Percentiles rank a stretch among this genome's conserved stretches.
Conservation (phyloP, 2,113 vertebrate species). For the Pantherophis guttatus region DNA sequence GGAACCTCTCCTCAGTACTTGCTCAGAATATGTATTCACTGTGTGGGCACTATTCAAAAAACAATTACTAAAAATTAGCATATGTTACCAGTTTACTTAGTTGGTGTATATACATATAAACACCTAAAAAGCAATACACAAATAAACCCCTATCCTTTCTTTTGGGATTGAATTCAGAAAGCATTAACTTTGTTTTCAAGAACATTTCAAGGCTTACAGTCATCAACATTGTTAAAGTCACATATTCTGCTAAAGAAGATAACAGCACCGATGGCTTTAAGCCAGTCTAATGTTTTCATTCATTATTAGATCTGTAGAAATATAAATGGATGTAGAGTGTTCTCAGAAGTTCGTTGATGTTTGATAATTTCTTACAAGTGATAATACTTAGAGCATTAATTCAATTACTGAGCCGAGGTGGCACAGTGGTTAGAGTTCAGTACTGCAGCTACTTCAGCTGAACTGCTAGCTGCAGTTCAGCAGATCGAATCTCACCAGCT, state of each 20-base stretch:
- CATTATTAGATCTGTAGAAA: slow-evolving; percentile 11
- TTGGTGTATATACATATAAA: neutral
- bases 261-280: neutral
- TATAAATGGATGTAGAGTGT: neutral
- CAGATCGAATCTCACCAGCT: no score
- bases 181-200: neutral
- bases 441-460: no score
- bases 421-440: no score
- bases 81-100: neutral
- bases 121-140: neutral
- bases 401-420: no score
- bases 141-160: neutral
- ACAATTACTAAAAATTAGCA: neutral
- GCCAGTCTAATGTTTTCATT: neutral
- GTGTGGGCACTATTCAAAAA: neutral
- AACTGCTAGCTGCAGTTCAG: no score
- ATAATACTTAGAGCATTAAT: neutral
- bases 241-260: neutral
- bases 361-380: neutral
- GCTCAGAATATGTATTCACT: neutral
- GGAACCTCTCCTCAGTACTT: no score
- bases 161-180: neutral
- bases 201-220: slow-evolving; percentile 1
- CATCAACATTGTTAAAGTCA: slow-evolving; percentile 20
- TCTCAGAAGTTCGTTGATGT: neutral